phyloP scores from a whole-genome alignment of 2,888 invertebrate species.

The Trisateles emortualis region DNA sequence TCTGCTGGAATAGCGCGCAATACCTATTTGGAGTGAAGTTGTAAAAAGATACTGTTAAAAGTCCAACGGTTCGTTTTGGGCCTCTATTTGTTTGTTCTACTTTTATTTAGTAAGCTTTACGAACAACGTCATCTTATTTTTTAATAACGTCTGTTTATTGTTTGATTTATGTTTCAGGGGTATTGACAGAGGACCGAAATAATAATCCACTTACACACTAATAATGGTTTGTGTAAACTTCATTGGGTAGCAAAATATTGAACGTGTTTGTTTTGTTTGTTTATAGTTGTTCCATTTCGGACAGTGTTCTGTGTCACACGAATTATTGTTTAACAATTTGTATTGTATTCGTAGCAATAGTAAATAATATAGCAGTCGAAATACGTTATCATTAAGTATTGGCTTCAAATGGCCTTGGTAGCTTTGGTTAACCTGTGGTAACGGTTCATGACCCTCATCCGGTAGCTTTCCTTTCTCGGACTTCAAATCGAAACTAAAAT shows the following conservation, averaged over 20 bases:
- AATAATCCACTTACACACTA: constrained; percentile 39
- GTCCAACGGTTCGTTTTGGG: constrained; percentile 30
- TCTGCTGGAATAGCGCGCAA: constrained; percentile 27
- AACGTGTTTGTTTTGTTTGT: neutral
- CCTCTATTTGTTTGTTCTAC: constrained; percentile 34
- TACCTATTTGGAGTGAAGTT: constrained; percentile 40
- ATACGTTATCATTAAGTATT: no score
- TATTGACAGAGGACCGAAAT: constrained; percentile 41
- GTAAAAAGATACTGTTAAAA: constrained; percentile 44
- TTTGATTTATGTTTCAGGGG: constrained; percentile 37
- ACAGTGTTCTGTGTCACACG: neutral
- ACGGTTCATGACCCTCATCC: no score
- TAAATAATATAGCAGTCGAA: no score
- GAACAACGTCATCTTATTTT: constrained; percentile 28
- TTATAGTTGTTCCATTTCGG: neutral
- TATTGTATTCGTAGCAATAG: no score
- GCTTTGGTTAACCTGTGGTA: no score
- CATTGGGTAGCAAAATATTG: constrained; percentile 6
- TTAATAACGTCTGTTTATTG: constrained; percentile 41
- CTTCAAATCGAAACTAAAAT: no score
- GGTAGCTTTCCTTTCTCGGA: no score
- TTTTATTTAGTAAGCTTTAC: constrained; percentile 29
- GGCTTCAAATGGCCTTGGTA: no score
- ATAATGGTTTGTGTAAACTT: constrained; percentile 29
- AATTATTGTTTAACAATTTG: neutral